These are phyloP conservation scores for Neelides sp. DNA, from an alignment of 1,140 invertebrate genomes.

Conservation along the genomic window DNA sequence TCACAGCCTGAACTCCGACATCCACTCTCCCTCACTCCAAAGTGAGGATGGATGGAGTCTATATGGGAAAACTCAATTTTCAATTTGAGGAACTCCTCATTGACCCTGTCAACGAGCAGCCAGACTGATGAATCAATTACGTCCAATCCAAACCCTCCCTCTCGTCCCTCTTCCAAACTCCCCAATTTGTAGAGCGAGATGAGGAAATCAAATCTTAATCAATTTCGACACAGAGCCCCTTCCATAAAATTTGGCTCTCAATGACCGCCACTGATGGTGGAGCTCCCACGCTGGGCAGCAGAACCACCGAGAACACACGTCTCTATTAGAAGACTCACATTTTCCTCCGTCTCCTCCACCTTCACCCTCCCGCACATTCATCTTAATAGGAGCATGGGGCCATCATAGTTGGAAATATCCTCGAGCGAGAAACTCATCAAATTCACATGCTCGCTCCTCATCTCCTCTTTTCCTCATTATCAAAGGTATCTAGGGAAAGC, in stretches of 20 bases:
- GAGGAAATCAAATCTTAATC: constrained; percentile 31
- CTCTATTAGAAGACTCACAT: no score
- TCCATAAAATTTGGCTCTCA: constrained; percentile 25
- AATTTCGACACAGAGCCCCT: constrained; percentile 20
- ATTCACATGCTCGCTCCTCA: background rate
- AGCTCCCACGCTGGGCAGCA: constrained; percentile 28
- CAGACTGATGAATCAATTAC: no score
- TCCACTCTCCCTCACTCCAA: no score
- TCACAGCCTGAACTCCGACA: no score
- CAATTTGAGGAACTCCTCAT: no score
- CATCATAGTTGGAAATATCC: background rate
- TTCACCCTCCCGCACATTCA: background rate
- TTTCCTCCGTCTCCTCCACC: background rate
- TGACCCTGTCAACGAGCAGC: no score
- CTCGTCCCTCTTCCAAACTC: background rate
- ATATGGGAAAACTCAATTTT: no score
- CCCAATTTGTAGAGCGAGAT: constrained; percentile 5
- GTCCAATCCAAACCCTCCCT: no score
- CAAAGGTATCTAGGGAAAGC: no score
- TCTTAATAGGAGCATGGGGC: background rate
- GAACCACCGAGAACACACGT: background rate
- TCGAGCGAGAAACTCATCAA: background rate
- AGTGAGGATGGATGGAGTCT: no score
- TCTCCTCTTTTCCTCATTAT: no score
- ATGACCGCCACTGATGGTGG: constrained; percentile 27